Conservation (phyloP, 2,113 vertebrate species). For the Nothoprocta pentlandii region DNA sequence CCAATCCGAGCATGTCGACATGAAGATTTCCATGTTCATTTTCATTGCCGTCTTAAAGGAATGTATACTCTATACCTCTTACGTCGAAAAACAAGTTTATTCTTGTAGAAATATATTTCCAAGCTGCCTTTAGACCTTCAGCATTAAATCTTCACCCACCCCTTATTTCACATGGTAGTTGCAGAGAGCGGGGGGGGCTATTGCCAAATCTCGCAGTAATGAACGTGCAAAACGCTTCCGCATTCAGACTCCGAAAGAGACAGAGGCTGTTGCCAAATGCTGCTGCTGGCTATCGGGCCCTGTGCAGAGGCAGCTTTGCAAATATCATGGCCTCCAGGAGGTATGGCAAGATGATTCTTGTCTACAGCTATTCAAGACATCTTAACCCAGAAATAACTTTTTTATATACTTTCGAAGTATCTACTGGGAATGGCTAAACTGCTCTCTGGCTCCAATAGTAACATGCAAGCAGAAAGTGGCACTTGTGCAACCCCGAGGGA, state of each 20-base stretch:
- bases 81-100: not conserved
- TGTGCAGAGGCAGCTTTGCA: not conserved
- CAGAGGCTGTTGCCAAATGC: conserved; percentile 24
- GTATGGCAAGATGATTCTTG: not conserved
- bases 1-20: not conserved
- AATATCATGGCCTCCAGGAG: not conserved
- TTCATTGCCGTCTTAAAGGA: not conserved
- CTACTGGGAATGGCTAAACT: not conserved
- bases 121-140: not conserved
- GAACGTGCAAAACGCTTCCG: not conserved
- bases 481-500: not conserved
- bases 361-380: not conserved
- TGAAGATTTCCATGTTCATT: conserved; percentile 12
- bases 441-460: not conserved
- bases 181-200: not conserved
- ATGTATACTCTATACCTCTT: not conserved
- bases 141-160: not conserved
- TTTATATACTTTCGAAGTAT: not conserved
- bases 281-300: not conserved
- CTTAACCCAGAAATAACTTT: not conserved
- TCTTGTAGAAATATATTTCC: not conserved
- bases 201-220: not conserved
- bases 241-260: not conserved
- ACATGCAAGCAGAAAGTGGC: not conserved
- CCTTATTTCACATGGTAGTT: not conserved